Conservation (phyloP, 2,888 invertebrate genomes). For the Brachypterus glaber region DNA sequence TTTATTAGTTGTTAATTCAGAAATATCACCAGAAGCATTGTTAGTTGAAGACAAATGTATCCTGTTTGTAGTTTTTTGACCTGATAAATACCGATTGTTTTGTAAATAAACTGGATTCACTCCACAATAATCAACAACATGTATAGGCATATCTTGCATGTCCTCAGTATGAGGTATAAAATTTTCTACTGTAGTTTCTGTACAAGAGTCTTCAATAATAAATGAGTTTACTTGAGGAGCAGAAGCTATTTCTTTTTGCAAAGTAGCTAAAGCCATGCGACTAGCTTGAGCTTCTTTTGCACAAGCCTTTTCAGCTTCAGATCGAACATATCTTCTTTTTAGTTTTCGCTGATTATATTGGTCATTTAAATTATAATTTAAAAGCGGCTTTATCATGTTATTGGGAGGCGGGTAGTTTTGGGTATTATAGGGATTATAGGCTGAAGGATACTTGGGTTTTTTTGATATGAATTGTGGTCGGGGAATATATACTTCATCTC, state of each 20-base stretch:
- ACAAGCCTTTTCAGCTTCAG: slow-evolving; percentile 38
- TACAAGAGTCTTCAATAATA: slow-evolving; percentile 38
- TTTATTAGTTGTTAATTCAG: slow-evolving; percentile 30
- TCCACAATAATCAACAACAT: slow-evolving; percentile 27
- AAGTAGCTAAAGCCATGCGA: slow-evolving; percentile 38
- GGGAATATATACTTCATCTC: slow-evolving; percentile 32
- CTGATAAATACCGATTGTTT: slow-evolving; percentile 17
- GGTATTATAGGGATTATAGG: slow-evolving; percentile 25
- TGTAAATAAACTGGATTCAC: slow-evolving; percentile 21
- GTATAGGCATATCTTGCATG: slow-evolving; percentile 22
- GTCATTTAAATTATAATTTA: slow-evolving; percentile 23
- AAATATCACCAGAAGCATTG: slow-evolving; percentile 11
- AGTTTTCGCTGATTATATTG: slow-evolving; percentile 27
- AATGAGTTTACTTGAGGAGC: slow-evolving; percentile 34
- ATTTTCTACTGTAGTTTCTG: slow-evolving; percentile 38
- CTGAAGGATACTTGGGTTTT: slow-evolving; percentile 37
- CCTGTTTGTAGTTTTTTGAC: slow-evolving; percentile 14
- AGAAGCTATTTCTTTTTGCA: slow-evolving; percentile 39
- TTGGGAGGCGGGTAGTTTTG: slow-evolving; percentile 15
- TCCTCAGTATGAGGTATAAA: slow-evolving; percentile 34
- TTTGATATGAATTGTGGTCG: slow-evolving; percentile 36
- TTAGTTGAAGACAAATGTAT: slow-evolving; percentile 24
- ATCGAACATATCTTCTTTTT: slow-evolving; percentile 31
- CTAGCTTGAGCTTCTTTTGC: slow-evolving; percentile 41
- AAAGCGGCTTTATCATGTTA: slow-evolving; percentile 20